A percentile compares a stretch with the other conserved stretches of the same genome.
These are phyloP conservation scores for Falco cherrug DNA, from an alignment of 2,797 vertebrate genomes.

Conservation along the genomic window DNA sequence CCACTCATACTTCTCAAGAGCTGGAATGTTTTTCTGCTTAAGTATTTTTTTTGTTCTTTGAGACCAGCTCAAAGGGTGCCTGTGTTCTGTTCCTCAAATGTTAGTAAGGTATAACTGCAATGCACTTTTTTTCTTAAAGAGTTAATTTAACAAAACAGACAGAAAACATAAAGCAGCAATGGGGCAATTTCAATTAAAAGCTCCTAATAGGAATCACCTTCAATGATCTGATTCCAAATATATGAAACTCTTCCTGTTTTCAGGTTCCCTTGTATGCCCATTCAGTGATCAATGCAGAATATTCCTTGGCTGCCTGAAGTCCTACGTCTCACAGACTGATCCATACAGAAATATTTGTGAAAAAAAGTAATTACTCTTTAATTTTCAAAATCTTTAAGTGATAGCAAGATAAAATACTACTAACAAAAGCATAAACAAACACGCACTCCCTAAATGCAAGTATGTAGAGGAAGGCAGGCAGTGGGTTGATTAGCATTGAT, in stretches of 20 bases:
- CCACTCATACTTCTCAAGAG: not conserved
- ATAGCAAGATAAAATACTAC: not conserved
- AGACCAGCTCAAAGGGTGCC: not conserved
- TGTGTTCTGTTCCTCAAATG: conserved; percentile 18
- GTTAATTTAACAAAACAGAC: conserved; percentile 53
- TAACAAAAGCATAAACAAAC: not conserved
- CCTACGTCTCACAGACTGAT: not conserved
- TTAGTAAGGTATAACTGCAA: conserved; percentile 27
- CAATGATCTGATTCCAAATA: conserved; percentile 6
- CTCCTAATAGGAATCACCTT: conserved; percentile 37
- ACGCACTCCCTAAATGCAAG: not conserved
- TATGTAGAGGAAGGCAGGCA: too few species aligned
- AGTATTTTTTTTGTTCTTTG: conserved; percentile 17
- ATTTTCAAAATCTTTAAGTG: not conserved
- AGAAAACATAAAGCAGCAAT: conserved; percentile 51
- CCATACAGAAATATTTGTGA: not conserved
- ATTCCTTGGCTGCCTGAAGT: not conserved
- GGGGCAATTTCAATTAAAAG: conserved; percentile 53
- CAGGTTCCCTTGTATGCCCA: not conserved
- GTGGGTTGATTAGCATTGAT: too few species aligned
- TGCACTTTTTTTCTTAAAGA: not conserved
- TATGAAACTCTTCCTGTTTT: not conserved
- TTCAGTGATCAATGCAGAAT: conserved; percentile 12
- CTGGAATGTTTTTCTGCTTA: conserved; percentile 22
- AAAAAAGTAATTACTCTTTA: not conserved